Base-by-base conservation (phyloP, 1,140 invertebrate species). In the Drosophila gunungcola region DNA sequence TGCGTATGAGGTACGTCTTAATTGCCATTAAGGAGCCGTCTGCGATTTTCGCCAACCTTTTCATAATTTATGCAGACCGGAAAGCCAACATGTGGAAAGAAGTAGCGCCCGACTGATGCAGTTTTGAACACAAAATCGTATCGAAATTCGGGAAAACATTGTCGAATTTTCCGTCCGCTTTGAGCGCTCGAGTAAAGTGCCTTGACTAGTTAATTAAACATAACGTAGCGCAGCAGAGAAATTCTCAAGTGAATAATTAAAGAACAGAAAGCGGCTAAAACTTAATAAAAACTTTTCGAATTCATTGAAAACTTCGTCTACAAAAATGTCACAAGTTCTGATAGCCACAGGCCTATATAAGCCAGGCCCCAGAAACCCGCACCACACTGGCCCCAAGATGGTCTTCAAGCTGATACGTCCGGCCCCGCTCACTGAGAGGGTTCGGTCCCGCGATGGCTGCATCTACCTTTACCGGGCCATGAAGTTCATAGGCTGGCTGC, bases 181-280 rank as follows among this genome's bases (percentile, higher is more conserved):
- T 10, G 29, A 16, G n/a, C 38, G 27, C 9, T 25, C 12, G 4
- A 39, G 38, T 41, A 27, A 45, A 46, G 73, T 27, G 51, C 32
- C 42, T 55, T 80, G 53, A 49, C 60, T 61, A 69, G 60, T 78
- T 81, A 78, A 85, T 78, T 82, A 85, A 82, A 82, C 68, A 85
- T 74, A 86, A 63, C 56, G 61, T 43, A 49, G 45, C 39, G 45
- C 57, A 75, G 38, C 52, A 52, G 53, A 70, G 60, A 53, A 69
- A 73, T 79, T 88, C 80, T 69, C 84, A 83, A 80, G 68, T 88
- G 49, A 88, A 89, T 89, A 79, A 83, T 88, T 88, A 42, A 89
- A 62, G 48, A 65, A 55, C 39, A 48, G 57, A 43, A 73, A 64
- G 38, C 38, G 58, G 55, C 78, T 38, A 29, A 56, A 83, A 79